Conservation (phyloP, 1,140 invertebrate species). For the Penaeus vannamei region DNA sequence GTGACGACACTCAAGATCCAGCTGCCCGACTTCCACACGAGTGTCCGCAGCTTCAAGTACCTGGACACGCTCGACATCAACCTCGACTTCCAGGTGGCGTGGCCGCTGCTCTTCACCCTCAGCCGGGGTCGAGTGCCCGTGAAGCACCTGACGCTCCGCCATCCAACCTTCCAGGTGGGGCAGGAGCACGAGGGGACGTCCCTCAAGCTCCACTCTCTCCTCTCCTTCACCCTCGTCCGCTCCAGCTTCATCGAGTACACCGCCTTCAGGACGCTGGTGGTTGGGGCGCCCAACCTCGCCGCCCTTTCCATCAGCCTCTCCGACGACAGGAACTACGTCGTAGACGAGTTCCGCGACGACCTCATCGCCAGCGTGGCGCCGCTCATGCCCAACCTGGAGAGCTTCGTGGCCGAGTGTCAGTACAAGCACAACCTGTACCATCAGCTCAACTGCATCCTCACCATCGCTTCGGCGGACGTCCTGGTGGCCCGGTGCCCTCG, state of each 20-base stretch:
- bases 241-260: conserved; percentile 66
- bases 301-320: conserved; percentile 50
- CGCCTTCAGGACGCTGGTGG: conserved; percentile 54
- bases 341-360: conserved; percentile 62
- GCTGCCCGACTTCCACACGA: conserved; percentile 51
- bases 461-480: conserved; percentile 51
- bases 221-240: conserved; percentile 59
- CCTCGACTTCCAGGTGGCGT: conserved; percentile 60
- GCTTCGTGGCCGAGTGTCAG: conserved; percentile 62
- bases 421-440: conserved; percentile 63
- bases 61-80: conserved; percentile 58
- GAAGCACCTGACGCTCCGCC: conserved; percentile 55
- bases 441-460: conserved; percentile 63
- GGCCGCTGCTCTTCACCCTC: conserved; percentile 59
- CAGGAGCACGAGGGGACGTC: conserved; percentile 47
- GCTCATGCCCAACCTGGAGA: conserved; percentile 48
- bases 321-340: conserved; percentile 65
- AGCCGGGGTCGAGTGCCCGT: conserved; percentile 45
- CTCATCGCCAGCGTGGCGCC: conserved; percentile 42
- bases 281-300: conserved; percentile 51
- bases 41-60: conserved; percentile 43
- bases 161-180: conserved; percentile 61
- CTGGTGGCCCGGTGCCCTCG: conserved; percentile 54
- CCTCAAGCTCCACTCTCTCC: conserved; percentile 36
- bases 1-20: conserved; percentile 54